Evolutionary conservation across 2,113 vertebrate species (phyloP).

Genomic region (Thryonomys swinderianus): DNA sequence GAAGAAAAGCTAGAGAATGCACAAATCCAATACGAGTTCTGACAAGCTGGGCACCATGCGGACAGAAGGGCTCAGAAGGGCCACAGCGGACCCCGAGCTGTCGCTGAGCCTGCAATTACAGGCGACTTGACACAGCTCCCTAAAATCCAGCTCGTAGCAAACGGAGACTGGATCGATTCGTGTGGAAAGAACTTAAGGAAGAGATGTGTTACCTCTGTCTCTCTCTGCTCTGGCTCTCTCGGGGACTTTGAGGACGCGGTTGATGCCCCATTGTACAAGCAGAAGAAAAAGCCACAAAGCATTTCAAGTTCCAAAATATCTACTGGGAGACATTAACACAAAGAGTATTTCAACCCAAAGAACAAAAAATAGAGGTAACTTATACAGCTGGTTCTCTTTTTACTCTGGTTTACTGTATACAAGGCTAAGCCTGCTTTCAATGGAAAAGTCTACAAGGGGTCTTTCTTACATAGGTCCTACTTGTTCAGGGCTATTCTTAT

Average conservation of each 20-base stretch:
- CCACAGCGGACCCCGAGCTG: background rate
- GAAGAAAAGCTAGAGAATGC: background rate
- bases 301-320: conserved; percentile 38
- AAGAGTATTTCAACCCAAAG: background rate
- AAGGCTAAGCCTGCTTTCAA: background rate
- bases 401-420: background rate
- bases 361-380: background rate
- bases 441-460: background rate
- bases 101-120: background rate
- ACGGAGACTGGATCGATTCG: background rate
- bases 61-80: background rate
- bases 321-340: background rate
- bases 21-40: background rate
- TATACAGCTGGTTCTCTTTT: background rate
- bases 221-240: conserved; percentile 29
- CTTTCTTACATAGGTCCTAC: background rate
- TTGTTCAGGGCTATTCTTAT: background rate
- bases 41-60: background rate
- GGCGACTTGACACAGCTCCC: background rate
- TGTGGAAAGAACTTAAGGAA: background rate
- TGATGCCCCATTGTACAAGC: background rate
- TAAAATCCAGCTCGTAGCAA: background rate
- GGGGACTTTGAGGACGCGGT: background rate
- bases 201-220: background rate
- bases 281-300: conserved; percentile 37